phyloP scores from a whole-genome alignment of 2,797 vertebrate genomes.

The Anisognathus igniventris region DNA sequence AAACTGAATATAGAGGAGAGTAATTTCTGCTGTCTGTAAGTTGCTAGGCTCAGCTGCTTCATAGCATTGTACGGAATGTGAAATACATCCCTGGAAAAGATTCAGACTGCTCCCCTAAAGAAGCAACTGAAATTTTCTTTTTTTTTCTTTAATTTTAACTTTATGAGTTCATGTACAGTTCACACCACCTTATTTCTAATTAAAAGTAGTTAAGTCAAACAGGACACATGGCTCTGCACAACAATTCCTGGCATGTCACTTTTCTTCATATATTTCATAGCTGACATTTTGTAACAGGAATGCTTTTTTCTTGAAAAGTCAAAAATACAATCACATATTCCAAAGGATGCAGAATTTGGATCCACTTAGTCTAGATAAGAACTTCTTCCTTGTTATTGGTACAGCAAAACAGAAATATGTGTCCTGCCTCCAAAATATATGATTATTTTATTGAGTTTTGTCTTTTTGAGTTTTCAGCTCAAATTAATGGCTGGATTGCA shows the following conservation, averaged over 20 bases:
- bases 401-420: neutral
- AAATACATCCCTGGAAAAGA: conserved; percentile 30
- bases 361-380: neutral
- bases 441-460: neutral
- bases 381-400: fast-evolving
- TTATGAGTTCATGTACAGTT: neutral
- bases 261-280: neutral
- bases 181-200: neutral
- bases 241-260: neutral
- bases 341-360: neutral
- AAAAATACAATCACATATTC: neutral
- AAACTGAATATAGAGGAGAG: neutral
- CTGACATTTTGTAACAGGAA: neutral
- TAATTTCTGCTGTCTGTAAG: conserved; percentile 51
- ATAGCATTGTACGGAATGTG: neutral
- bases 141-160: neutral
- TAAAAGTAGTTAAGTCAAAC: conserved; percentile 15
- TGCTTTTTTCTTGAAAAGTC: neutral
- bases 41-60: conserved; percentile 30
- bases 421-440: neutral
- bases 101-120: neutral
- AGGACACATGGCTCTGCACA: neutral
- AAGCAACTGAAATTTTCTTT: neutral
- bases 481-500: neutral
- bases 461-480: neutral